Conservation (phyloP, 2,888 invertebrate genomes). For the Cerastis leucographa region DNA sequence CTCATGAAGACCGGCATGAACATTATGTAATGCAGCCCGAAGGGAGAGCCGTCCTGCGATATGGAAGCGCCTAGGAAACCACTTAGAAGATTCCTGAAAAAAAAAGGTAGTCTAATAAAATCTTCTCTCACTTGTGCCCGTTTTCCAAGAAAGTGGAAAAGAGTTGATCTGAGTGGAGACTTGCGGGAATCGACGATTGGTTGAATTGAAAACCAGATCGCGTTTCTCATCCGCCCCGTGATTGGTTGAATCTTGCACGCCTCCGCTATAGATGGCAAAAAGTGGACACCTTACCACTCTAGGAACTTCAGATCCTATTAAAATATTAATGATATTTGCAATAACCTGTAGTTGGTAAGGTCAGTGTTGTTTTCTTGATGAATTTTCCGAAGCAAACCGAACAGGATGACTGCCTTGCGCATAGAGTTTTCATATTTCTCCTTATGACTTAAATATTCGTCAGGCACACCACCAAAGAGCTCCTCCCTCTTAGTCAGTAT, state of each 20-base stretch:
- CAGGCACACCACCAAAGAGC: constrained; percentile 91
- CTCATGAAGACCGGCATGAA: constrained; percentile 97
- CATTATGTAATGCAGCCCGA: constrained; percentile 96
- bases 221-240: neutral
- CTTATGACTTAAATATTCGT: constrained; percentile 95
- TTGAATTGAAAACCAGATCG: neutral
- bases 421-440: constrained; percentile 95
- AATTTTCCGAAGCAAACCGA: constrained; percentile 92
- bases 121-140: neutral
- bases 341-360: constrained; percentile 94
- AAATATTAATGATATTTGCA: neutral
- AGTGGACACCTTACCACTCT: neutral
- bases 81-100: constrained; percentile 89
- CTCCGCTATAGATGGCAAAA: neutral
- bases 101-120: neutral
- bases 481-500: constrained; percentile 88
- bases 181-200: neutral
- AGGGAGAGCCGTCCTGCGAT: constrained; percentile 92
- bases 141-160: neutral
- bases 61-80: constrained; percentile 91
- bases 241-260: neutral
- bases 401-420: constrained; percentile 92
- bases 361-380: constrained; percentile 92
- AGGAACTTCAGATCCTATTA: neutral
- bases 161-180: neutral